A percentile compares a stretch with the other conserved stretches of the same genome.
These are phyloP conservation scores for Geotrupes spiniger DNA, from an alignment of 2,888 invertebrate species.

Conservation along the genomic window DNA sequence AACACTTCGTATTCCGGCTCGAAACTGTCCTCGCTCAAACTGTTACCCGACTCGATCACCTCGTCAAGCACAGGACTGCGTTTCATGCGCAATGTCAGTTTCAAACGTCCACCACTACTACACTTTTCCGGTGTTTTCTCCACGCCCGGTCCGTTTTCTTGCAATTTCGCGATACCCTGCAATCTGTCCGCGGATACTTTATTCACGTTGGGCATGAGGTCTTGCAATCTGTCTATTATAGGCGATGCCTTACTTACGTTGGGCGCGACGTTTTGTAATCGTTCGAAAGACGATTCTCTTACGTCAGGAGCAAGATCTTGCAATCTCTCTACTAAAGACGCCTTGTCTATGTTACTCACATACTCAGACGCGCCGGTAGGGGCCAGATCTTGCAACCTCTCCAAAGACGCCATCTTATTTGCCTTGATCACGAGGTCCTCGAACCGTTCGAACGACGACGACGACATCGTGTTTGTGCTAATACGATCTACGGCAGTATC, in stretches of 20 bases:
- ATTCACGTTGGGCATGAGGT: not conserved
- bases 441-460: not conserved
- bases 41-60: slow-evolving; percentile 76
- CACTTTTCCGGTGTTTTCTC: slow-evolving; percentile 43
- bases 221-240: not conserved
- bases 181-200: not conserved
- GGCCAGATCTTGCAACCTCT: too few species aligned
- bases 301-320: too few species aligned
- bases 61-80: slow-evolving; percentile 83
- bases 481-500: slow-evolving; percentile 22
- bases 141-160: slow-evolving; percentile 17
- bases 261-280: too few species aligned
- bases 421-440: too few species aligned
- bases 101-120: slow-evolving; percentile 54
- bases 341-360: too few species aligned
- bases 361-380: too few species aligned
- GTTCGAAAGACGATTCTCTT: too few species aligned
- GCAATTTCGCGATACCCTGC: not conserved
- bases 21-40: slow-evolving; percentile 62
- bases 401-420: too few species aligned
- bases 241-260: too few species aligned
- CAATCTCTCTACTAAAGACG: too few species aligned
- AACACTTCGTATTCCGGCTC: slow-evolving; percentile 82
- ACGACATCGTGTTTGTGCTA: slow-evolving; percentile 10
- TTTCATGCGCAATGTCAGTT: slow-evolving; percentile 82